Evolutionary conservation across 2,888 invertebrate genomes (phyloP).

Genomic region (Sipunculus nudus): DNA sequence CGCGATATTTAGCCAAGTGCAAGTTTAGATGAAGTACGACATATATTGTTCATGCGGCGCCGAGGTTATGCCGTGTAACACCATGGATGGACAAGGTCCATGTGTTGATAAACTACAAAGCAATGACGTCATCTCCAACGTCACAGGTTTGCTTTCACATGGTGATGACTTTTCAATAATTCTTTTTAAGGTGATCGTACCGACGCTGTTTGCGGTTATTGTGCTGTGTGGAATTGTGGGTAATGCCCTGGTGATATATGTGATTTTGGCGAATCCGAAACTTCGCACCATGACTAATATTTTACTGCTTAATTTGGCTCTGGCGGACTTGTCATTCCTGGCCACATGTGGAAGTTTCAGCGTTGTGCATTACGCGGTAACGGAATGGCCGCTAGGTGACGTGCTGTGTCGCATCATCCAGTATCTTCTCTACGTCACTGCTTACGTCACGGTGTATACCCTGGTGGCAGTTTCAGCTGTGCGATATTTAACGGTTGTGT

Average conservation of each 20-base stretch:
- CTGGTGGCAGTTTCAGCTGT: slow-evolving; percentile 31
- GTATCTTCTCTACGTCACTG: slow-evolving; percentile 34
- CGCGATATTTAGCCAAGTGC: too few relatives aligned
- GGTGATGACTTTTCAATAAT: too few relatives aligned
- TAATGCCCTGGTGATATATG: slow-evolving; percentile 30
- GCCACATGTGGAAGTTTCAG: slow-evolving; percentile 31
- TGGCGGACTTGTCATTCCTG: slow-evolving; percentile 30
- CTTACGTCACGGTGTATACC: slow-evolving; percentile 34
- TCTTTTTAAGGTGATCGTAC: slow-evolving; percentile 18
- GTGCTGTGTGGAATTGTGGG: slow-evolving; percentile 27
- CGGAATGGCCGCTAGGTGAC: slow-evolving; percentile 31
- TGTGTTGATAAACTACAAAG: too few relatives aligned
- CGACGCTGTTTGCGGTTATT: slow-evolving; percentile 14
- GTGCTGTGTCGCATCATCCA: slow-evolving; percentile 33
- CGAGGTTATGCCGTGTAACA: too few relatives aligned
- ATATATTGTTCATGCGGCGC: too few relatives aligned
- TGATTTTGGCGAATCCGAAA: slow-evolving; percentile 19
- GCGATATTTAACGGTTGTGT: slow-evolving; percentile 26
- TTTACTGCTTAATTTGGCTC: slow-evolving; percentile 30
- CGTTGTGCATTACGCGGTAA: slow-evolving; percentile 27
- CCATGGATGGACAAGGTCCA: too few relatives aligned
- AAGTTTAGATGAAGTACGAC: too few relatives aligned
- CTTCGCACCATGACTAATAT: slow-evolving; percentile 31
- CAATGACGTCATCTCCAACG: too few relatives aligned
- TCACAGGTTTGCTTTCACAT: too few relatives aligned